phyloP scores from a whole-genome alignment of 1,140 invertebrate genomes.

The Panulirus ornatus region DNA sequence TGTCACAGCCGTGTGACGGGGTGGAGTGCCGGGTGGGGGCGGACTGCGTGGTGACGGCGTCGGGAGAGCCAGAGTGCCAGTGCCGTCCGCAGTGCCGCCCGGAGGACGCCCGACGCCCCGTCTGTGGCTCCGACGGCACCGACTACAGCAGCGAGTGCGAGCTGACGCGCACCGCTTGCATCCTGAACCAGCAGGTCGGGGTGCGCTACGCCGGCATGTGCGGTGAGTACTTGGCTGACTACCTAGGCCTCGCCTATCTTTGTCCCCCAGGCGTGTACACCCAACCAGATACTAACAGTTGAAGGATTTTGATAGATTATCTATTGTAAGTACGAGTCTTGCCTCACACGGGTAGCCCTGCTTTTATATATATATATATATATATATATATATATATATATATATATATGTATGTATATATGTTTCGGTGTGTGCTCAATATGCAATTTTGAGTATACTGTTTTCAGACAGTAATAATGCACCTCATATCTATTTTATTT shows the following conservation, averaged over 20 bases:
- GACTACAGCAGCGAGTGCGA: conserved; percentile 80
- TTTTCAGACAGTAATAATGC: too few species aligned
- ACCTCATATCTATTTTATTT: too few species aligned
- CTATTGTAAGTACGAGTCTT: too few species aligned
- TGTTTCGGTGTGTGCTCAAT: too few species aligned
- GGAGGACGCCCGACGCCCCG: conserved; percentile 78
- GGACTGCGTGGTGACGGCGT: conserved; percentile 78
- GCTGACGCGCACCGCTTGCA: conserved; percentile 78
- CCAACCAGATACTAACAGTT: too few species aligned
- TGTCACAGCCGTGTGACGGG: conserved; percentile 77
- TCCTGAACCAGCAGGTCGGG: conserved; percentile 78
- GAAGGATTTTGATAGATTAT: too few species aligned
- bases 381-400: too few species aligned
- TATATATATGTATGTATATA: too few species aligned
- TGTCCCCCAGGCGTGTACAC: too few species aligned
- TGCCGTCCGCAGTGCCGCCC: conserved; percentile 78
- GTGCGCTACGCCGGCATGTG: conserved; percentile 77
- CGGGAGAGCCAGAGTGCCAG: conserved; percentile 77
- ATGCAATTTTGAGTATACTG: too few species aligned
- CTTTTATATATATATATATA: too few species aligned
- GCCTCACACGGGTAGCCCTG: too few species aligned
- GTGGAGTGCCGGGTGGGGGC: conserved; percentile 78
- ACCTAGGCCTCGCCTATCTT: neutral
- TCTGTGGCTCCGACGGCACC: conserved; percentile 77
- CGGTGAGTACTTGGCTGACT: conserved; percentile 78